Base-by-base conservation (phyloP, 2,797 vertebrate genomes). In the Sandelia bainsii region DNA sequence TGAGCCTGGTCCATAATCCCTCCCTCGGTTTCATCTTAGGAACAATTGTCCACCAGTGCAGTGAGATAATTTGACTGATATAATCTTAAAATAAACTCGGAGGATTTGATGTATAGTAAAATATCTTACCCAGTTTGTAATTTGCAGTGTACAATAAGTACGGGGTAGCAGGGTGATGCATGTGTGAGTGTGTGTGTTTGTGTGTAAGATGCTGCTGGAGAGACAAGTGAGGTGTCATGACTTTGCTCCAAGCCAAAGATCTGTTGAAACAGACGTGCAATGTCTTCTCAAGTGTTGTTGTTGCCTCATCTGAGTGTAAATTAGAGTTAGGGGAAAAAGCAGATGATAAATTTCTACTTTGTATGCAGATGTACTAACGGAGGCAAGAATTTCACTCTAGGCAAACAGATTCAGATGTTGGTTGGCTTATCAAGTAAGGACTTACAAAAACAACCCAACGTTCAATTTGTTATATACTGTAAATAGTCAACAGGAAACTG, bases 341-440 rank as follows among this genome's bases (percentile, higher is more conserved):
- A 51, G 46, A 61, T 61, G 67, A 84, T 76, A 66, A 8, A 75
- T 79, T 69, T 71, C 77, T 69, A 53, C 72, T 91, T 70, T 77
- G 72, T 66, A 83, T 89, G 87, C 84, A 83, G 85, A 87, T 72
- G 57, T 19, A 4, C 51, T 48, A 72, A 83, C 63, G 77, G 54
- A 54, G 60, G 72, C 58, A 65, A 54, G 69, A 74, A 57, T 16
- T 72, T 37, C 57, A 53, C 72, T 80, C 48, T n/a, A 63, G 83
- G 82, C 79, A 67, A 80, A 69, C 27, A 7, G 8, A 70, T 45
- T 52, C 10, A 23, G 45, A 29, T 32, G 50, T 19, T 13, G 58
- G 27, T 50, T 32, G 29, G 50, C 4, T 25, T 25, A 25, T 25
- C 25, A 2, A 4, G 25, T 4, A 25, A 25, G 4, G 25, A 25